Evolutionary conservation across 2,888 invertebrate genomes (phyloP), one percentile per base, ranked within the genome.

Genomic region (Erebia epiphron): DNA sequence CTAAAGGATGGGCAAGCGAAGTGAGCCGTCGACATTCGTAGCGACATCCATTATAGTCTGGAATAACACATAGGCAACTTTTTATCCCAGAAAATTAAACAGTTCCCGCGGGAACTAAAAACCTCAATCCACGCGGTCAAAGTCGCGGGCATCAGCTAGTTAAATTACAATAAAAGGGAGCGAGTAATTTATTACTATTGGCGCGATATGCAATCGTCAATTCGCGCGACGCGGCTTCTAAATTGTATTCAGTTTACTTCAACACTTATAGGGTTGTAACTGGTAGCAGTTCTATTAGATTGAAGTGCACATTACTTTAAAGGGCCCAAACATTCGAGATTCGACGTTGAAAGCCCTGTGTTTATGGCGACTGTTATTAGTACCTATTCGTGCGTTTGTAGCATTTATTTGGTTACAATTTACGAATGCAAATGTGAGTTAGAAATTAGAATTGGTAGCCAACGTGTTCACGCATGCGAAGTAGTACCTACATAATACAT

Each of bases 281-380:
- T 46, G 26, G 3, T 21, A 56, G 8, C 75, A 69, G 50, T 78
- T 75, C 67, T 77, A 79, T 79, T 77, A 79, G 79, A 79, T 79
- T 77, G 76, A 74, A 76, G 73, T 66, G 69, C 61, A 63, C 68
- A 75, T 76, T 73, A 67, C 67, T 73, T 73, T 63, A 69, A 67
- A 74, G 70, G 62, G 67, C 64, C 70, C 70, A 62, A 71, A 67
- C 70, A 67, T 75, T 75, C 71, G 71, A 72, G 72, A 71, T 66
- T 70, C 61, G 70, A 69, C 18, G 57, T 49, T 56, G 65, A 60
- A 60, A 58, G 46, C 58, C 41, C 49, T 11, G 63, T 57, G 65
- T 69, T 66, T 67, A 70, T 49, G 61, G 9, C 26, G 61, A 60
- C 49, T 67, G 66, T 66, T 70, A 66, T 70, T 54, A 54, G 2